Base-by-base conservation (phyloP, 2,113 vertebrate species). In the Nicator chloris region DNA sequence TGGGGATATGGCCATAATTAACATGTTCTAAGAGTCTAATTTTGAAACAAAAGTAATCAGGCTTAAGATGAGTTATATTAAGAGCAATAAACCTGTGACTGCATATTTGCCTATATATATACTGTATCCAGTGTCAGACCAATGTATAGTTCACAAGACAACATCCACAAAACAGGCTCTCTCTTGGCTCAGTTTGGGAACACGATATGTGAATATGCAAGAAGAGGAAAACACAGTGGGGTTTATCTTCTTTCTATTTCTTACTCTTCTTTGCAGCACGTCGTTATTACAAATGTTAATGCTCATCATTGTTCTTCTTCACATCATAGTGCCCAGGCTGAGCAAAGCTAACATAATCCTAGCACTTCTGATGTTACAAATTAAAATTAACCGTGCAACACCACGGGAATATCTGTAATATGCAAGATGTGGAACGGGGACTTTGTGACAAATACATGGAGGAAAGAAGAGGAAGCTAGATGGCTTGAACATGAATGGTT, bases 41-140 rank as follows among this genome's bases (percentile, higher is more conserved):
- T 95, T 86, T 86, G 56, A 86, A 92, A 80, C 65, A 92, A 95
- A 93, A 93, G 81, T 92, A 92, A 88, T 89, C 86, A 89, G 87
- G 73, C 45, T 95, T 93, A 85, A 84, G 80, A 91, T 49, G 73
- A 87, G 82, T 85, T 95, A 91, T 93, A 95, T 88, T 95, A 91
- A 77, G 91, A 85, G 9, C 54, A 90, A 84, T 45, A 88, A 90
- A 86, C 19, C 56, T 93, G 79, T 83, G 49, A 76, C 69, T 92
- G 73, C 73, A 79, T 96, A 85, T 93, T 91, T 95, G 70, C 80
- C 49, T 86, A 70, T 88, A 73, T 83, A 71, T 54, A 64, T 24
- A 51, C 33, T 30, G 30, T 78, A 88, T 92, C 60, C 75, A 47
- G 26, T 85, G 60, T 91, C 93, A 90, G 82, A 72, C 75, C 16